Percentiles rank a stretch among this genome's conserved stretches.
These are phyloP conservation scores for Pseudomyrmex concolor DNA, from an alignment of 1,140 invertebrate genomes.

Conservation along the genomic window DNA sequence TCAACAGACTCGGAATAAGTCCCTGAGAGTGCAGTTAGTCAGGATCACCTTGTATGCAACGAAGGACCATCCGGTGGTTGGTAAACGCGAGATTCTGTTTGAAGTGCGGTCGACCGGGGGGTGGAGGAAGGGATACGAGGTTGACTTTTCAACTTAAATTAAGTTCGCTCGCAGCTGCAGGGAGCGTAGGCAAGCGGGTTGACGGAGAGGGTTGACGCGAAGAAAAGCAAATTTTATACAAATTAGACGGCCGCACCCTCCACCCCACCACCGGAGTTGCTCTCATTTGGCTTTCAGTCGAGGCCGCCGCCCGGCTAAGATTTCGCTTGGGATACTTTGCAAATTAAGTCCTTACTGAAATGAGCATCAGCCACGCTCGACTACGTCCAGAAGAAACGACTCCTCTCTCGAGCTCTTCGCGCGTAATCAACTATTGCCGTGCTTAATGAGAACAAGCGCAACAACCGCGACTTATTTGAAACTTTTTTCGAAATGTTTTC, in stretches of 20 bases:
- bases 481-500: not conserved
- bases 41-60: conserved; percentile 8
- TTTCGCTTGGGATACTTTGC: conserved; percentile 69
- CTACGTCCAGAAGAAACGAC: conserved; percentile 1
- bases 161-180: conserved; percentile 65
- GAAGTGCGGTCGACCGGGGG: conserved; percentile 52
- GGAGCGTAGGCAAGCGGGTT: not conserved
- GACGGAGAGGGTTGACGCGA: conserved; percentile 1
- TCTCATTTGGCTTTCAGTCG: conserved; percentile 51
- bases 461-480: conserved; percentile 16
- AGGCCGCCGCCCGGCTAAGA: conserved; percentile 50
- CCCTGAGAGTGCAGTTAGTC: not conserved
- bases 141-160: conserved; percentile 79
- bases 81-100: conserved; percentile 61
- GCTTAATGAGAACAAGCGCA: conserved; percentile 32
- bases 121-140: conserved; percentile 14
- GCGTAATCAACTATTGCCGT: conserved; percentile 52
- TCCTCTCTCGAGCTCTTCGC: conserved; percentile 24
- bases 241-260: conserved; percentile 66
- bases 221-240: conserved; percentile 76
- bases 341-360: conserved; percentile 71
- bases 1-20: not conserved
- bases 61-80: conserved; percentile 12
- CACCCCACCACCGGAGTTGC: conserved; percentile 2
- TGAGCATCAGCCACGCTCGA: conserved; percentile 53